phyloP scores from a whole-genome alignment of 2,797 vertebrate species.

The Paguma larvata region DNA sequence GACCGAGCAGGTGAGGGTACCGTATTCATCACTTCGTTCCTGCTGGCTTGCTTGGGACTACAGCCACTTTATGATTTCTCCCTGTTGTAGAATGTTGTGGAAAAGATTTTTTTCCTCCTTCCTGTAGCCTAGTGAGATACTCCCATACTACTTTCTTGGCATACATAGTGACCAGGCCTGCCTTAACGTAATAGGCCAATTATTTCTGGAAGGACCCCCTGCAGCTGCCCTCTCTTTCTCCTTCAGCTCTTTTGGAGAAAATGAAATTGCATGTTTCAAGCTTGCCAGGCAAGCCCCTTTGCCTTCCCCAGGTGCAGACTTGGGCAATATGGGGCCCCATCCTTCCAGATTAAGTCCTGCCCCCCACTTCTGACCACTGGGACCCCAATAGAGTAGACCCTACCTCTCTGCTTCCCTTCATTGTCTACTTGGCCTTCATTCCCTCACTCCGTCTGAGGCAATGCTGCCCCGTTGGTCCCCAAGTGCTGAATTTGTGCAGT shows the following conservation, averaged over 20 bases:
- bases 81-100: background rate
- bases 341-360: accelerated
- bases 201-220: background rate
- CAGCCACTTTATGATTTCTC: background rate
- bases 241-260: background rate
- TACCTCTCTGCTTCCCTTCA: background rate
- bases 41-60: background rate
- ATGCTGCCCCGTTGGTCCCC: background rate
- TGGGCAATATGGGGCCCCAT: accelerated
- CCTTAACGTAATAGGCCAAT: background rate
- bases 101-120: background rate
- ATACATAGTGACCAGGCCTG: background rate
- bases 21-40: background rate
- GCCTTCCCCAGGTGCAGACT: background rate
- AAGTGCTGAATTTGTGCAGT: background rate
- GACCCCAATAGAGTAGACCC: background rate
- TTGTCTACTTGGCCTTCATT: background rate
- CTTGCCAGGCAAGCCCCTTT: accelerated
- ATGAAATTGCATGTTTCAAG: background rate
- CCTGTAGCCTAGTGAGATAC: background rate
- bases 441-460: background rate
- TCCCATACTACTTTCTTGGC: background rate
- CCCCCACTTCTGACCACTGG: background rate
- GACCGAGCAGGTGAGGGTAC: background rate
- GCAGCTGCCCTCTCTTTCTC: background rate